Conservation (phyloP, 2,113 vertebrate genomes). For the Cynopterus brachyotis region DNA sequence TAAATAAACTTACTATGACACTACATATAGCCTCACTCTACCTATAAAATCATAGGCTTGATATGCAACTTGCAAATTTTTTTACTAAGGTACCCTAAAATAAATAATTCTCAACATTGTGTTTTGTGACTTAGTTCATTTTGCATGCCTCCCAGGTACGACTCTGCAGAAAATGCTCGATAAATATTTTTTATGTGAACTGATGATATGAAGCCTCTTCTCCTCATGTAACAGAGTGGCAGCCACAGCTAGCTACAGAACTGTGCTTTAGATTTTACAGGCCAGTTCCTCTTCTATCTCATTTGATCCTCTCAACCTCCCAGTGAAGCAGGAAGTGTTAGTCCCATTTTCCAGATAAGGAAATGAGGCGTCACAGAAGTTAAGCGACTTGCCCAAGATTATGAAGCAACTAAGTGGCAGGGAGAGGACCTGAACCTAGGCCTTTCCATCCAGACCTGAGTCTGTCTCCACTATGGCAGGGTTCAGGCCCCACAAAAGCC, state of each 20-base stretch:
- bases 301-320: not conserved
- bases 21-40: not conserved
- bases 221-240: not conserved
- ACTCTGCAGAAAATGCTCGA: not conserved
- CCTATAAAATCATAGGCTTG: not conserved
- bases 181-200: not conserved
- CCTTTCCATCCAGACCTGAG: not conserved
- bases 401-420: not conserved
- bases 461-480: not conserved
- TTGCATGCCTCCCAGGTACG: not conserved
- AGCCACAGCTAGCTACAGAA: not conserved
- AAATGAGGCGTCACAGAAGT: constrained; percentile 21
- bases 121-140: not conserved
- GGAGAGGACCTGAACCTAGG: not conserved
- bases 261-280: not conserved
- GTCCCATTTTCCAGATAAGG: constrained; percentile 53
- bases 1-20: not conserved
- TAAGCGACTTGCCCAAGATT: not conserved
- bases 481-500: not conserved
- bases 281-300: not conserved
- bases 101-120: not conserved
- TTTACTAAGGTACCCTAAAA: not conserved
- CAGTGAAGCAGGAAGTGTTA: constrained; percentile 34
- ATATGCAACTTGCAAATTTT: not conserved
- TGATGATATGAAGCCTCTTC: not conserved